Conservation (phyloP, 1,140 invertebrate species). For the Drosophila trapezifrons region DNA sequence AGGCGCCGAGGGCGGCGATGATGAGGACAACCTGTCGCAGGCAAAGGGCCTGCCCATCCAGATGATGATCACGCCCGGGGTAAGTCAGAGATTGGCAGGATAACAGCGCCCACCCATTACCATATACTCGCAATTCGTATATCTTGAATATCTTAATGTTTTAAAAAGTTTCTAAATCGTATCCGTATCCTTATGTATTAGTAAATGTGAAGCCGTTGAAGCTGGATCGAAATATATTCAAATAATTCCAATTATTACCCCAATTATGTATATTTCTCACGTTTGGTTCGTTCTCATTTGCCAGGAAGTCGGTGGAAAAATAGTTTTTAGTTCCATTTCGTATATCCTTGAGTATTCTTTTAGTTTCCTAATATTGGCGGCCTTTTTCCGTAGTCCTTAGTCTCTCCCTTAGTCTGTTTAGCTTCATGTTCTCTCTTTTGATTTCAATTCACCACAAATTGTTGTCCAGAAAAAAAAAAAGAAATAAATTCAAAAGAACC, state of each 20-base stretch:
- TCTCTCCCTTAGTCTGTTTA: constrained; percentile 31
- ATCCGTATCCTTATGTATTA: constrained; percentile 64
- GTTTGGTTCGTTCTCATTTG: constrained; percentile 41
- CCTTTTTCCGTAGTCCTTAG: constrained; percentile 42
- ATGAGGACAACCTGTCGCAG: constrained; percentile 63
- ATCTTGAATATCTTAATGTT: constrained; percentile 79
- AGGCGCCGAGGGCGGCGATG: constrained; percentile 5
- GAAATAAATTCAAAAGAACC: not conserved
- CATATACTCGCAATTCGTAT: constrained; percentile 60
- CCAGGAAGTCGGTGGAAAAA: constrained; percentile 17
- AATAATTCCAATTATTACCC: constrained; percentile 52
- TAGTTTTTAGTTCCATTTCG: constrained; percentile 16
- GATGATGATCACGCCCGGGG: constrained; percentile 84
- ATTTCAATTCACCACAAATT: constrained; percentile 26
- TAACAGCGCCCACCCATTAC: constrained; percentile 23
- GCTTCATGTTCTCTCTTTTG: constrained; percentile 32
- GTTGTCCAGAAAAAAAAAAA: not conserved
- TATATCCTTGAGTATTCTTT: constrained; percentile 3
- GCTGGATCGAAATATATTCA: constrained; percentile 71
- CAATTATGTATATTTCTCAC: constrained; percentile 38
- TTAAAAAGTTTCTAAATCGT: constrained; percentile 78
- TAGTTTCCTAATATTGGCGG: constrained; percentile 14
- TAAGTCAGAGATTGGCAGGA: constrained; percentile 64
- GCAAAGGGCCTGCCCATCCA: constrained; percentile 74
- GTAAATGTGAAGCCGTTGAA: constrained; percentile 78